Conservation (phyloP, 37 sponge, comb jelly and placozoan species). For the Agelas oroides region DNA sequence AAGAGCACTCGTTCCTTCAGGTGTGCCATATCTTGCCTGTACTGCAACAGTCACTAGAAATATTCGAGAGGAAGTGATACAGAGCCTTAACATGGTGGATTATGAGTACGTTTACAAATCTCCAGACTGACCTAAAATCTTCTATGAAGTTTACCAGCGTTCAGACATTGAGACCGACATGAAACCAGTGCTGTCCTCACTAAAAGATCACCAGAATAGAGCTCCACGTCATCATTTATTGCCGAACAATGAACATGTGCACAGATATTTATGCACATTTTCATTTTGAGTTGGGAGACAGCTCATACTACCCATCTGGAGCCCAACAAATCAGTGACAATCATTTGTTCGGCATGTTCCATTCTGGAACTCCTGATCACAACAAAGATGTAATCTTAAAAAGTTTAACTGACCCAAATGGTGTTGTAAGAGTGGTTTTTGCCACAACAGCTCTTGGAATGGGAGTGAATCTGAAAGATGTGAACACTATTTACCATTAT, state of each 20-base stretch:
- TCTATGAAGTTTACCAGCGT: slow-evolving; percentile 24
- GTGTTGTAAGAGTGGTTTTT: slow-evolving; percentile 66
- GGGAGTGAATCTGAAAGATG: slow-evolving; percentile 36
- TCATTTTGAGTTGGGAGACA: slow-evolving; percentile 22
- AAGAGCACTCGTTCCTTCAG: slow-evolving; percentile 35
- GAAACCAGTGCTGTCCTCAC: not conserved
- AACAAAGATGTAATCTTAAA: slow-evolving; percentile 14
- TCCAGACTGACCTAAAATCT: slow-evolving; percentile 61
- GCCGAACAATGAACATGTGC: slow-evolving; percentile 51
- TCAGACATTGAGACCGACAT: slow-evolving; percentile 24
- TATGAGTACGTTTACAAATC: slow-evolving; percentile 16
- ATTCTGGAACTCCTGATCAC: not conserved
- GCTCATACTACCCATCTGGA: slow-evolving; percentile 50
- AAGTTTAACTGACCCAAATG: slow-evolving; percentile 30
- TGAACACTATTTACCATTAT: slow-evolving; percentile 53
- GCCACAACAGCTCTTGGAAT: slow-evolving; percentile 67
- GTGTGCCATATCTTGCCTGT: slow-evolving; percentile 21
- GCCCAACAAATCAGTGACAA: slow-evolving; percentile 42
- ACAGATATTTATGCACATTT: slow-evolving; percentile 46
- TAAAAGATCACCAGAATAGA: slow-evolving; percentile 18
- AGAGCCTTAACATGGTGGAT: slow-evolving; percentile 12
- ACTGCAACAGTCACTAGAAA: slow-evolving; percentile 31
- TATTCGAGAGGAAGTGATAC: slow-evolving; percentile 12
- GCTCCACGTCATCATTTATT: slow-evolving; percentile 51
- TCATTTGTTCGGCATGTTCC: slow-evolving; percentile 40